Base-by-base conservation (phyloP, 2,113 vertebrate genomes). In the Rallus limicola region DNA sequence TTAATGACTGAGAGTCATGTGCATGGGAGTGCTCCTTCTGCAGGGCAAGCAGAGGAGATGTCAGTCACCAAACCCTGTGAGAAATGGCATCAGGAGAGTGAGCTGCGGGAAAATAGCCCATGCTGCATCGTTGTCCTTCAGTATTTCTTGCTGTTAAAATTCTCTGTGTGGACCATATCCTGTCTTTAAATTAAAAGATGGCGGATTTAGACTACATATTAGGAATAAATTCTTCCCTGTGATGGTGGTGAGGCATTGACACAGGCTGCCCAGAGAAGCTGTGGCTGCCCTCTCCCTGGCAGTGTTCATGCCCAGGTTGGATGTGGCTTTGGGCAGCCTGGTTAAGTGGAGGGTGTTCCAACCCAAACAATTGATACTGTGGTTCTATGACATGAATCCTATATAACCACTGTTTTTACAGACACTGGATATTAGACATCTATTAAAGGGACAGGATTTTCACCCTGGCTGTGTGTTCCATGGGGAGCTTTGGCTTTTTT, bases 31-130 rank as follows among this genome's bases (percentile, higher is more conserved):
- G 24, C 23, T 36, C 23, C 42, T 1, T 5, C 4, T 48, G 10
- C 3, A 4, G 50, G 17, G 19, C 5, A 3, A 24, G 72, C 8
- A 1, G 19, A 7, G 18, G 56, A 3, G 38, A 16, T 5, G 5
- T 20, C n/a, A 0, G 36, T 8, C 29, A 0, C 1, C 55, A 0
- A 6, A 8, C 40, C 5, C n/a, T 11, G 15, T 3, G 4, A 12
- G 42, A 38, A 80, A 29, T 26, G 5, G 59, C 38, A 5, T 34
- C 38, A 4, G 26, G 50, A 24, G 28, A 1, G 46, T 2, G 6
- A 11, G 59, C 24, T 31, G 50, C 53, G 50, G 6, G 0, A 28
- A 4, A 2, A 24, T 2, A 7, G 1, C 1, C 42, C 2, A 0
- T 17, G 31, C 29, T 44, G 15, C 4, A 16, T 5, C 16, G 0